Evolutionary conservation across 2,113 vertebrate species (phyloP).

Genomic region (Notarius lentiginosus): DNA sequence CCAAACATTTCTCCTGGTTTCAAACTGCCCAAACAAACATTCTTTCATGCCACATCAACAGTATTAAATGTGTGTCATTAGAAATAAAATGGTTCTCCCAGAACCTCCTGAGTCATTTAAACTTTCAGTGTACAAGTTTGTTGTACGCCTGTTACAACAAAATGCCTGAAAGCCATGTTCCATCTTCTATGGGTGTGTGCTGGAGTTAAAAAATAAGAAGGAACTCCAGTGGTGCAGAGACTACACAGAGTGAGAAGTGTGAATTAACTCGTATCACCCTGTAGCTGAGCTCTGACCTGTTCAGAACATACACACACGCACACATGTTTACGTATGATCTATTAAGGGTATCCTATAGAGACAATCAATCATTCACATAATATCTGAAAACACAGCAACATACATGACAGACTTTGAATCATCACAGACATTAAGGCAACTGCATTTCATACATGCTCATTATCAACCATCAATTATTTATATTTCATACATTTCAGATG

Average conservation of each 20-base stretch:
- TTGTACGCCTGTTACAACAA: neutral
- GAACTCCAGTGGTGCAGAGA: constrained; percentile 28
- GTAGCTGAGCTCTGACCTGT: neutral
- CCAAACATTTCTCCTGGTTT: constrained; percentile 6
- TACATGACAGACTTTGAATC: neutral
- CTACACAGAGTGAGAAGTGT: constrained; percentile 27
- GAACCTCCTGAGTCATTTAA: neutral
- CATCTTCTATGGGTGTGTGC: constrained; percentile 9
- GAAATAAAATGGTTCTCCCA: constrained; percentile 14
- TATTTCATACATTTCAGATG: neutral
- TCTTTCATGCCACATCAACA: constrained; percentile 6
- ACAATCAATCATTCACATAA: neutral
- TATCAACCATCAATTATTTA: neutral
- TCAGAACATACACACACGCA: neutral
- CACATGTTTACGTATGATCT: neutral
- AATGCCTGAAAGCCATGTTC: neutral
- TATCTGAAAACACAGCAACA: neutral
- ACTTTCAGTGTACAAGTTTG: neutral
- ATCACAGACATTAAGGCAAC: neutral
- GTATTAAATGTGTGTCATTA: neutral
- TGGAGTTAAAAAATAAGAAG: neutral
- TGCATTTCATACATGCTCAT: neutral
- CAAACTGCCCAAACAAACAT: constrained; percentile 29
- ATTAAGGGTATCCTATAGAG: neutral
- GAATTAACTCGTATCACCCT: constrained; percentile 22